Evolutionary conservation across 2,113 vertebrate genomes (phyloP).

Genomic region (Eonycteris spelaea): DNA sequence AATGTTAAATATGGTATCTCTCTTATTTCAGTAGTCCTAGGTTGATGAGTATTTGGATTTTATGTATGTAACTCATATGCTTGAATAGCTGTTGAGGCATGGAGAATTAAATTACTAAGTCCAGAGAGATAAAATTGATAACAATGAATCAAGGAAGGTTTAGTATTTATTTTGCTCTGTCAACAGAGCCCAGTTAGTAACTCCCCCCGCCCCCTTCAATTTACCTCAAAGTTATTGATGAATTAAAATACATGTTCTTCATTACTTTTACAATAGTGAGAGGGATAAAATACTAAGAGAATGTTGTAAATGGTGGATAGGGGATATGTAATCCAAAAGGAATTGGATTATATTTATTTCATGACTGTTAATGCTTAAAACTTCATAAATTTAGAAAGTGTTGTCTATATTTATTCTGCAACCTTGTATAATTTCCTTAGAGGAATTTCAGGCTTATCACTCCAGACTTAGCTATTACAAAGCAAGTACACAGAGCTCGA

Average conservation of each 20-base stretch:
- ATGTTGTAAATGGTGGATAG: not conserved
- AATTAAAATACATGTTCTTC: slow-evolving; percentile 6
- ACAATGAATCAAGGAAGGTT: not conserved
- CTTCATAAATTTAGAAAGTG: not conserved
- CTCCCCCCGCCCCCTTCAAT: not conserved
- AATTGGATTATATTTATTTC: not conserved
- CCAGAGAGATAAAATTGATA: not conserved
- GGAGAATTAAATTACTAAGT: not conserved
- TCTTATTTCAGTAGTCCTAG: not conserved
- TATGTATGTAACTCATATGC: not conserved
- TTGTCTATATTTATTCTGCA: not conserved
- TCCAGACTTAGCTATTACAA: not conserved
- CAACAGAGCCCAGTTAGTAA: not conserved
- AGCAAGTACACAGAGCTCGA: not conserved
- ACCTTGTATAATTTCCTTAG: not conserved
- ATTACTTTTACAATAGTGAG: not conserved
- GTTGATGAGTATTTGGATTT: not conserved
- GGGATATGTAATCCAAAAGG: not conserved
- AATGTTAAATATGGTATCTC: not conserved
- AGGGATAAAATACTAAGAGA: not conserved
- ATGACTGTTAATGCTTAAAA: not conserved
- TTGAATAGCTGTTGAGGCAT: not conserved
- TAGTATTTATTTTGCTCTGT: not conserved
- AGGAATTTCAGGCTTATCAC: not conserved
- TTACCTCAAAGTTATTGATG: not conserved